Evolutionary conservation across 2,888 invertebrate species (phyloP).

Genomic region (Ellobium chinense): DNA sequence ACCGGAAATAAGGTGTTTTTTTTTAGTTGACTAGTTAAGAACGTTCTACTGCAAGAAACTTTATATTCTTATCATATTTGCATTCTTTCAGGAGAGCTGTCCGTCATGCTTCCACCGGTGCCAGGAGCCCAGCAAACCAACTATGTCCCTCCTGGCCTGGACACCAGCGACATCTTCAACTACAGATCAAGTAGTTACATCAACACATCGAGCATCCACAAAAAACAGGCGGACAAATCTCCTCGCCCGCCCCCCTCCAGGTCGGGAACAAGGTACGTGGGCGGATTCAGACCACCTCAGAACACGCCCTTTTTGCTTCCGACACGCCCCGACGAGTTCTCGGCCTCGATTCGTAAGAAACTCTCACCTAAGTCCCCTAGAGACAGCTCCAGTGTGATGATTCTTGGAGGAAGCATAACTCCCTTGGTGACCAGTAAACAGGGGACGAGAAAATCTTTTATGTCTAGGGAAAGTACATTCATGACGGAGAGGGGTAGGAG

Average conservation of each 20-base stretch:
- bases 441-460: not conserved
- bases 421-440: not conserved
- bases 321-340: conserved; percentile 2
- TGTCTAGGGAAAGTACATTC: not conserved
- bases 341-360: not conserved
- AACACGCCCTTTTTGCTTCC: not conserved
- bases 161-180: not conserved
- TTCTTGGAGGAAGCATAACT: conserved; percentile 5
- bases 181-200: not conserved
- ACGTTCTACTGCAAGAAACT: too few species aligned
- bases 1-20: too few species aligned
- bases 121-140: not conserved
- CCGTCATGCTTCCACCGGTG: conserved; percentile 9
- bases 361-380: not conserved
- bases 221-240: not conserved
- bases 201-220: not conserved
- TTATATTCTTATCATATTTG: too few species aligned
- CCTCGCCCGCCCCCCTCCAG: not conserved
- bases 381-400: not conserved
- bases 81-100: conserved; percentile 1
- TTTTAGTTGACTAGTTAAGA: too few species aligned
- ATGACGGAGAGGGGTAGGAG: not conserved
- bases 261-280: not conserved
- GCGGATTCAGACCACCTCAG: conserved; percentile 17
- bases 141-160: conserved; percentile 2